A percentile compares a stretch with the other conserved stretches of the same genome.
These are phyloP conservation scores for Drosophila arawakana DNA, from an alignment of 1,140 invertebrate species.

Conservation along the genomic window DNA sequence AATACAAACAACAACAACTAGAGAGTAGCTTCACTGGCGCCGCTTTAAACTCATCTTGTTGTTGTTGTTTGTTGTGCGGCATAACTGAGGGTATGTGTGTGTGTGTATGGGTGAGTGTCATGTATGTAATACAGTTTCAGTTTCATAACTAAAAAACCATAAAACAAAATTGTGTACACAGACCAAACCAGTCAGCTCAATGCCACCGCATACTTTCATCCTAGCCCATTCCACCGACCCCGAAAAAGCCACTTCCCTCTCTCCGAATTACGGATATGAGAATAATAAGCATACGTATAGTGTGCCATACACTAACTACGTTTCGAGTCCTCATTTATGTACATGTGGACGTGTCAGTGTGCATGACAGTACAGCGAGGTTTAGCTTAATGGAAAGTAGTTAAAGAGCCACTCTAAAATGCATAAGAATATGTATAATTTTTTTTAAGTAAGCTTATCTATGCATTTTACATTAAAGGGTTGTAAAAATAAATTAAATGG, in stretches of 20 bases:
- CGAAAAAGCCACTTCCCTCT: not conserved
- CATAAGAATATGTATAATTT: conserved; percentile 23
- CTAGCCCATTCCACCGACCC: not conserved
- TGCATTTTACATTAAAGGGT: not conserved
- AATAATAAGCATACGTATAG: conserved; percentile 66
- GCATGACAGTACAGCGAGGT: conserved; percentile 28
- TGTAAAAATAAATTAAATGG: not conserved
- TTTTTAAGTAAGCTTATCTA: conserved; percentile 9
- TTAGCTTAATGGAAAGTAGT: conserved; percentile 44
- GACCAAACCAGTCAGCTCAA: conserved; percentile 27
- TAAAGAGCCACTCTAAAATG: conserved; percentile 9
- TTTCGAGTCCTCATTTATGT: not conserved
- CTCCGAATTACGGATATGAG: conserved; percentile 17
- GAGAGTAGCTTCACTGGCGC: conserved; percentile 40
- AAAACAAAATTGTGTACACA: conserved; percentile 79
- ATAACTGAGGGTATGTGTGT: conserved; percentile 1
- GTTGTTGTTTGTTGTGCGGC: not conserved
- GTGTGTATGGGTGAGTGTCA: conserved; percentile 27
- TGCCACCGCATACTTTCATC: conserved; percentile 2
- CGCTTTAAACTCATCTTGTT: conserved; percentile 65
- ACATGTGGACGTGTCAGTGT: not conserved
- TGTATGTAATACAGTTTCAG: conserved; percentile 73
- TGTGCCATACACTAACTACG: conserved; percentile 23
- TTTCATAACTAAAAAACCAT: conserved; percentile 82
- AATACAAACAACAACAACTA: conserved; percentile 37